A percentile compares a stretch with the other conserved stretches of the same genome.
Evolutionary conservation across 2,888 invertebrate species (phyloP).

Genomic region (Apotomis turbidana): DNA sequence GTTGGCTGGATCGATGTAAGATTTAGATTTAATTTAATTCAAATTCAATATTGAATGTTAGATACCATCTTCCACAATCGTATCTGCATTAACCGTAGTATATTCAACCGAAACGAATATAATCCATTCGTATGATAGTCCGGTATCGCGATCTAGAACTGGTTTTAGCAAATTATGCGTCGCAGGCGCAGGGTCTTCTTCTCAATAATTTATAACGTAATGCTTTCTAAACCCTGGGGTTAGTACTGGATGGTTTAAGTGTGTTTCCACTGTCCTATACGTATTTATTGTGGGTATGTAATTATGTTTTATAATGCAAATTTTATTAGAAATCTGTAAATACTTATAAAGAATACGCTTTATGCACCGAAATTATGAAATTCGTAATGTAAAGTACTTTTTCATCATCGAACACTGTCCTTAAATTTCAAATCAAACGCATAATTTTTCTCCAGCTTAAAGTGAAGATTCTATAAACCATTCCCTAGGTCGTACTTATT

Average conservation of each 20-base stretch:
- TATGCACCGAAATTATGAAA: too few species aligned
- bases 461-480: too few species aligned
- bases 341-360: too few species aligned
- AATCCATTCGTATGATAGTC: constrained; percentile 46
- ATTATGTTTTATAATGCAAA: neutral
- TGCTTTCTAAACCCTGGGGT: constrained; percentile 69
- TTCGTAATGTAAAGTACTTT: too few species aligned
- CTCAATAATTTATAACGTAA: constrained; percentile 68
- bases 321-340: neutral
- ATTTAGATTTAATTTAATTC: constrained; percentile 35
- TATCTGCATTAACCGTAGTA: constrained; percentile 38
- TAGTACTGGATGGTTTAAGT: constrained; percentile 47
- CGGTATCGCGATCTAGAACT: constrained; percentile 57
- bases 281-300: neutral
- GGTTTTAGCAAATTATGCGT: constrained; percentile 72
- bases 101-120: constrained; percentile 42
- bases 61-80: constrained; percentile 38
- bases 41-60: constrained; percentile 36
- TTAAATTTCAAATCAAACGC: too few species aligned
- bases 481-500: too few species aligned
- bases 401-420: too few species aligned
- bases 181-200: constrained; percentile 68
- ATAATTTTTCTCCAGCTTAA: too few species aligned
- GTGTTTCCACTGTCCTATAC: constrained; percentile 42
- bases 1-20: constrained; percentile 8